These are phyloP conservation scores for Aix galericulata DNA, from an alignment of 2,113 vertebrate species.

Conservation along the genomic window DNA sequence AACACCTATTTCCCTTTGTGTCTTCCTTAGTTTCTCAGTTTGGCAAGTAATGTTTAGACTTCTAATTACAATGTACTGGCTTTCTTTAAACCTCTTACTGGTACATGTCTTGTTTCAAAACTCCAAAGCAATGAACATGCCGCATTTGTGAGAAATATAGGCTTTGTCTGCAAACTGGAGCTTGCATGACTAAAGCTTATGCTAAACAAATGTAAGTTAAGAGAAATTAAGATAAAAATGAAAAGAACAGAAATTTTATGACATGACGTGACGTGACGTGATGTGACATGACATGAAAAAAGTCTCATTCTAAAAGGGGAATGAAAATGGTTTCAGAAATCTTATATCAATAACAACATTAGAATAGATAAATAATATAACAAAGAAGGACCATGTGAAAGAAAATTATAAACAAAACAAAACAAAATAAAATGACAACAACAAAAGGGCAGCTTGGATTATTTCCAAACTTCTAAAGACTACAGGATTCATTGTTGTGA, in stretches of 20 bases:
- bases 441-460: neutral
- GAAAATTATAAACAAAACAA: neutral
- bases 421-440: no score
- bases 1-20: neutral
- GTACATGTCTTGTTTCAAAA: neutral
- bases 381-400: neutral
- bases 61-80: neutral
- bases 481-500: neutral
- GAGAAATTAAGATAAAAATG: neutral
- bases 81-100: neutral
- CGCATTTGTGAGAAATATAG: neutral
- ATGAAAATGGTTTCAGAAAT: neutral
- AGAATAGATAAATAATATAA: neutral
- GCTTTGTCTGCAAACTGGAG: neutral
- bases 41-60: neutral
- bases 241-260: neutral
- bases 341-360: neutral
- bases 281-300: neutral
- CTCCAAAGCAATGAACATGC: neutral
- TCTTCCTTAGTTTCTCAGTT: neutral
- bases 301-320: neutral
- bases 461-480: neutral
- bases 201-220: neutral
- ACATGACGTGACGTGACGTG: neutral
- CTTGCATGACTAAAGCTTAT: neutral